phyloP scores from a whole-genome alignment of 2,113 vertebrate genomes.

The Eleginops maclovinus region DNA sequence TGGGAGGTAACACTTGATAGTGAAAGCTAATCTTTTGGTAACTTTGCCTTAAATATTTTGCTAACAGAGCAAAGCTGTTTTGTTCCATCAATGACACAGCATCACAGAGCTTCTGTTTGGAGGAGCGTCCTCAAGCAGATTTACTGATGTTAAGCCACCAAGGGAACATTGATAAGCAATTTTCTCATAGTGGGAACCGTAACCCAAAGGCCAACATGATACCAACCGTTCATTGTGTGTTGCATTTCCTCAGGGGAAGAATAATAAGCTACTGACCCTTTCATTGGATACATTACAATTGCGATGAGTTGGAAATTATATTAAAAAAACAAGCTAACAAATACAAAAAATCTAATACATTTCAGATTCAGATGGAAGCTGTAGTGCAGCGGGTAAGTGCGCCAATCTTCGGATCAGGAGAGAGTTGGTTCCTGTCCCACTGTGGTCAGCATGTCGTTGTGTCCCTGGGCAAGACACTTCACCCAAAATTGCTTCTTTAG shows the following conservation, averaged over 20 bases:
- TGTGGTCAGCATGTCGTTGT: too few species aligned
- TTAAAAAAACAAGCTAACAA: background rate
- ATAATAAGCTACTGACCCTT: background rate
- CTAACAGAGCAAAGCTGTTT: conserved; percentile 13
- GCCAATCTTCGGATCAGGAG: too few species aligned
- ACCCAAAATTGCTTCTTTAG: too few species aligned
- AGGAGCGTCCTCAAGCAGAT: conserved; percentile 25
- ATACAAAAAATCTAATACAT: too few species aligned
- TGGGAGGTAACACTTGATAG: conserved; percentile 46
- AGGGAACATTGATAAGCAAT: conserved; percentile 65
- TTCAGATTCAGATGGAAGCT: too few species aligned
- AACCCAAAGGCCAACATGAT: conserved; percentile 41
- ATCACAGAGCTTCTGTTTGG: conserved; percentile 30
- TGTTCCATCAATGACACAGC: conserved; percentile 23
- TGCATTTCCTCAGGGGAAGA: conserved; percentile 22
- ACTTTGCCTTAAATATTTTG: conserved; percentile 52
- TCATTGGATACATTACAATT: conserved; percentile 6
- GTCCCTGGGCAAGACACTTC: too few species aligned
- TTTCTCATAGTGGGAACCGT: conserved; percentile 66
- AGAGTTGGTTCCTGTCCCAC: too few species aligned
- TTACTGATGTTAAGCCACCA: conserved; percentile 60
- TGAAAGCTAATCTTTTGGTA: conserved; percentile 37
- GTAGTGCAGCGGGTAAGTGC: too few species aligned
- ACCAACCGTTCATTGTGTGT: conserved; percentile 32
- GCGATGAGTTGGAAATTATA: background rate